Evolutionary conservation across 1,140 invertebrate genomes (phyloP).

Genomic region (Drosophila paulistorum): DNA sequence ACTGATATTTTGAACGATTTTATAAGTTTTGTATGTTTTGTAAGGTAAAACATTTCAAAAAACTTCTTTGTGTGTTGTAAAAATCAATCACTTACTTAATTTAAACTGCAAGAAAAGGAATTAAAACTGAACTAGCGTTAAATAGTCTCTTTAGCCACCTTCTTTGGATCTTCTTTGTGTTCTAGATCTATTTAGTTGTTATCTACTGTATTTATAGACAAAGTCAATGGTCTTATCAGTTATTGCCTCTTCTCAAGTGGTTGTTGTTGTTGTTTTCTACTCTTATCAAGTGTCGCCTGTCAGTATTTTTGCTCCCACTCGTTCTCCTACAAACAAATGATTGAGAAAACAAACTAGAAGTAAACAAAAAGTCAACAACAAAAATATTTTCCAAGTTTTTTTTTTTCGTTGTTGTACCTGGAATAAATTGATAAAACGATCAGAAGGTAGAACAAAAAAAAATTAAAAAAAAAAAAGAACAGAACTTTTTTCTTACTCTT

Average conservation of each 20-base stretch:
- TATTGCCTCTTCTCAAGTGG: conserved; percentile 49
- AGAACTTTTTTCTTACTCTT: conserved; percentile 22
- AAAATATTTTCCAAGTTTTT: conserved; percentile 25
- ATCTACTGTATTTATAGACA: conserved; percentile 32
- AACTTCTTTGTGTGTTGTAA: no score
- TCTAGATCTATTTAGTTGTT: conserved; percentile 30
- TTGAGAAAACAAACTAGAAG: conserved; percentile 75
- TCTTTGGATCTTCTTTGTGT: conserved; percentile 1
- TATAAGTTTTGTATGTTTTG: no score
- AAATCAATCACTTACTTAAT: no score
- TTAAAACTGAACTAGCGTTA: no score
- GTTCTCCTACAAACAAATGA: conserved; percentile 65
- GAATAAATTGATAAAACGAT: conserved; percentile 68
- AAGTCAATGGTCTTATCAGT: conserved; percentile 59
- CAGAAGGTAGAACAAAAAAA: conserved; percentile 35
- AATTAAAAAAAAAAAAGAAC: not conserved
- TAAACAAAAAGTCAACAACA: conserved; percentile 9
- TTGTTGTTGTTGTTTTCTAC: not conserved
- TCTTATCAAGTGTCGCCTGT: conserved; percentile 48
- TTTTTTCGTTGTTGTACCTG: conserved; percentile 49
- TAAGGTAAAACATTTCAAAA: no score
- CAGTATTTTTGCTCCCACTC: conserved; percentile 14
- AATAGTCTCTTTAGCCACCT: not conserved
- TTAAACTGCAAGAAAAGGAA: no score
- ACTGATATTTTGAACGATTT: no score